Evolutionary conservation across 2,888 invertebrate genomes (phyloP).

Genomic region (Zygogramma bicolorata): DNA sequence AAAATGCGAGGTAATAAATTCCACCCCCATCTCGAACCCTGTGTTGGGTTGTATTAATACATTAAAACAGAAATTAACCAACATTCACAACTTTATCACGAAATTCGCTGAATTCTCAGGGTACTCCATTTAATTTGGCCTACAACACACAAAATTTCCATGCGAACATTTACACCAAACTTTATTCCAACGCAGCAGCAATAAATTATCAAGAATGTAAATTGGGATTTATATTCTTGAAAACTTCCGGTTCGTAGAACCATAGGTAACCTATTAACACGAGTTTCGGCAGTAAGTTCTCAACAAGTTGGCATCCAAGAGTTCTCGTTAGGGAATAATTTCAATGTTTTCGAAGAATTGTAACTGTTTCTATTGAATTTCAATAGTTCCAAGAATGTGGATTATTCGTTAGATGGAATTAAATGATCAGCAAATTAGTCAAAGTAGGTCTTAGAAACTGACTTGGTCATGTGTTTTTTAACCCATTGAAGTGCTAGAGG

Average conservation of each 20-base stretch:
- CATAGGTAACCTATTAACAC: neutral
- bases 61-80: neutral
- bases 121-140: neutral
- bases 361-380: neutral
- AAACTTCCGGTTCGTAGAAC: neutral
- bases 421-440: too few relatives aligned
- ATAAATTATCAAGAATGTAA: conserved; percentile 2
- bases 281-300: neutral
- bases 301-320: neutral
- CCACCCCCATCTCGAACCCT: neutral
- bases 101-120: neutral
- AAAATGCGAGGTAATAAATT: neutral
- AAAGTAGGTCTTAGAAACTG: too few relatives aligned
- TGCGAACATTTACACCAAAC: neutral
- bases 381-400: neutral
- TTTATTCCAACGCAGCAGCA: neutral
- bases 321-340: neutral
- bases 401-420: too few relatives aligned
- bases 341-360: neutral
- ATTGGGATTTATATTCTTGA: neutral
- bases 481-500: too few relatives aligned
- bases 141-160: neutral
- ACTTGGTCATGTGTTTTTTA: too few relatives aligned
- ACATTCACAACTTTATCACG: neutral
- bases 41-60: neutral